A percentile compares a stretch with the other conserved stretches of the same genome.
Evolutionary conservation across 1,140 invertebrate species (phyloP).

Genomic region (Odontomachus brunneus): DNA sequence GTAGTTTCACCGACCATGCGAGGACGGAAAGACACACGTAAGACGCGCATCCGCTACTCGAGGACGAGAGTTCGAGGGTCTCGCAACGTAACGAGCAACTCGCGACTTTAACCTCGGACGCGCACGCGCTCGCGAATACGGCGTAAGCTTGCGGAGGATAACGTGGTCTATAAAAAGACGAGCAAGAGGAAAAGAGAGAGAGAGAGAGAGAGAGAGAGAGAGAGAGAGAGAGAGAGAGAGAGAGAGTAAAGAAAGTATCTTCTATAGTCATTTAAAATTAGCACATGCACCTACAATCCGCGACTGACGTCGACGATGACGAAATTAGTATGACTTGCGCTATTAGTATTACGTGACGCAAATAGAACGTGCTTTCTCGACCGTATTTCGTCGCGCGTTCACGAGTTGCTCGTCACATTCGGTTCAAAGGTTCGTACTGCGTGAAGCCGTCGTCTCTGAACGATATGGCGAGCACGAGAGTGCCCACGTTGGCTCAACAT

Average conservation of each 20-base stretch:
- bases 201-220: slow-evolving; percentile 1
- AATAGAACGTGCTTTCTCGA: slow-evolving; percentile 36
- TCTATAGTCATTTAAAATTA: slow-evolving; percentile 54
- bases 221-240: slow-evolving; percentile 10
- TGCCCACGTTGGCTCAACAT: no score
- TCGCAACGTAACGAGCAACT: neutral
- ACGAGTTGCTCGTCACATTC: neutral
- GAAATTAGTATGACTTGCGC: slow-evolving; percentile 38
- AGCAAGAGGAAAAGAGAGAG: neutral
- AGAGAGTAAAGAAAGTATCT: slow-evolving; percentile 24
- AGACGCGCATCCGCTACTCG: slow-evolving; percentile 26
- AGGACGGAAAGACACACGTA: slow-evolving; percentile 63
- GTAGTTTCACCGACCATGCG: slow-evolving; percentile 57
- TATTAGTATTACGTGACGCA: neutral
- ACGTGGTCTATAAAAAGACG: slow-evolving; percentile 7
- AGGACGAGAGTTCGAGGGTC: slow-evolving; percentile 40
- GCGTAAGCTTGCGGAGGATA: slow-evolving; percentile 1
- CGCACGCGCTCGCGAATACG: neutral
- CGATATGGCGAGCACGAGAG: no score
- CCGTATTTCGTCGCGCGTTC: slow-evolving; percentile 11
- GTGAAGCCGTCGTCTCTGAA: no score
- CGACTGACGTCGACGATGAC: slow-evolving; percentile 42
- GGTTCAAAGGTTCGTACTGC: no score
- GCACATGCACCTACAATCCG: slow-evolving; percentile 4
- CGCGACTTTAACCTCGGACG: neutral